Conservation (phyloP, 1,140 invertebrate species). For the Mycetomoellerius zeteki region DNA sequence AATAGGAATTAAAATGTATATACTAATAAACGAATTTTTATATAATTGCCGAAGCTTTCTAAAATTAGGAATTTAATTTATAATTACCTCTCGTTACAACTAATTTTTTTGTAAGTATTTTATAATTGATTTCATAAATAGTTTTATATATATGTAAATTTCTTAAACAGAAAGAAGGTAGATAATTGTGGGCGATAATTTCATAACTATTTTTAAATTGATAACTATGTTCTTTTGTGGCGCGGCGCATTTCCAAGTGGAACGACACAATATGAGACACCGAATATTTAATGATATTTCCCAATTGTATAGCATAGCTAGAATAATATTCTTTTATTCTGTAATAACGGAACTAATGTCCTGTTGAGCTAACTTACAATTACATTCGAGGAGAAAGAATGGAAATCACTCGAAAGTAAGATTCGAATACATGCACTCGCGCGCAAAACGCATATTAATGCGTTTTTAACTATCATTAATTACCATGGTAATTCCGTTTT, state of each 20-base stretch:
- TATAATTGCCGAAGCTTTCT: neutral
- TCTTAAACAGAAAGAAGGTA: neutral
- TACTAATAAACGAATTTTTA: constrained; percentile 11
- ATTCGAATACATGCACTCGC: neutral
- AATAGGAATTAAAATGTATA: constrained; percentile 6
- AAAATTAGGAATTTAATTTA: constrained; percentile 25
- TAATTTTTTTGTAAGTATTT: constrained; percentile 16
- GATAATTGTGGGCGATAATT: constrained; percentile 10
- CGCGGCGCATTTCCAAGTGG: neutral
- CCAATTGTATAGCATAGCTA: constrained; percentile 12
- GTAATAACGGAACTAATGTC: constrained; percentile 29
- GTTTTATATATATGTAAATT: constrained; percentile 4
- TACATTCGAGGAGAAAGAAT: neutral
- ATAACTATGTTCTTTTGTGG: constrained; percentile 3
- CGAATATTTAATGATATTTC: constrained; percentile 31
- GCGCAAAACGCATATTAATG: constrained; percentile 2
- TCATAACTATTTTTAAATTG: neutral
- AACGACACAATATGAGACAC: neutral
- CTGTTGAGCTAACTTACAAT: constrained; percentile 18
- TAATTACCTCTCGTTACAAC: neutral
- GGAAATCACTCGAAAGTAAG: constrained; percentile 4
- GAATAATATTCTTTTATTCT: constrained; percentile 57
- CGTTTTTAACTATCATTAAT: neutral
- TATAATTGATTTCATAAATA: neutral
- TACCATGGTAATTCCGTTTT: constrained; percentile 21